Conservation (phyloP, 2,797 vertebrate genomes). For the Rhabdophis nuchalis region DNA sequence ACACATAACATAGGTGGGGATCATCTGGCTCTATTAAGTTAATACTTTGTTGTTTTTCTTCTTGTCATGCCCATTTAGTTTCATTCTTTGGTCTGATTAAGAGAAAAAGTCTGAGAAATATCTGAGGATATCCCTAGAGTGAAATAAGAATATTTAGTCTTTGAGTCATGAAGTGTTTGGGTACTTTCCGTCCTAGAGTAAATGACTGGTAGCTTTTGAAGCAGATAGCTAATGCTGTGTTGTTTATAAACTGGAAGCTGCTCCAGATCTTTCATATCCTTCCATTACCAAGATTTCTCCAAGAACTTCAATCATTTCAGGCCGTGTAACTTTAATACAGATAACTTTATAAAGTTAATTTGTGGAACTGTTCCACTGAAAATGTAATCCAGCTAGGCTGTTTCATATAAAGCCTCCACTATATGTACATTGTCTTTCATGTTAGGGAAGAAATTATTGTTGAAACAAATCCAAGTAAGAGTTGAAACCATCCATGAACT, state of each 20-base stretch:
- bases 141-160: conserved; percentile 58
- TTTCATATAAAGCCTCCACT: background rate
- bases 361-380: background rate
- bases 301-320: conserved; percentile 30
- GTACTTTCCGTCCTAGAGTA: conserved; percentile 54
- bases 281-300: conserved; percentile 39
- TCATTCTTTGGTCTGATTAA: conserved; percentile 51
- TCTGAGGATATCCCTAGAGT: conserved; percentile 62
- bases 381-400: background rate
- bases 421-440: conserved; percentile 33
- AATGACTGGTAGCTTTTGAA: conserved; percentile 60
- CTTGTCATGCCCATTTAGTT: conserved; percentile 47
- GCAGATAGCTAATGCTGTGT: conserved; percentile 41
- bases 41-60: conserved; percentile 43
- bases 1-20: background rate
- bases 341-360: background rate
- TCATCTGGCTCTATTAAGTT: conserved; percentile 50
- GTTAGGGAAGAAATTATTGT: conserved; percentile 10
- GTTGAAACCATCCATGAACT: conserved; percentile 23
- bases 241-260: conserved; percentile 48
- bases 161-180: conserved; percentile 56
- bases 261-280: conserved; percentile 28
- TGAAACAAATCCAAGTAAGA: conserved; percentile 41
- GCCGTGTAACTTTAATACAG: background rate
- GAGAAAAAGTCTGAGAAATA: conserved; percentile 59